phyloP scores from a whole-genome alignment of 53 echinoderm and acorn worm genomes.

The Holothuria leucospilota region DNA sequence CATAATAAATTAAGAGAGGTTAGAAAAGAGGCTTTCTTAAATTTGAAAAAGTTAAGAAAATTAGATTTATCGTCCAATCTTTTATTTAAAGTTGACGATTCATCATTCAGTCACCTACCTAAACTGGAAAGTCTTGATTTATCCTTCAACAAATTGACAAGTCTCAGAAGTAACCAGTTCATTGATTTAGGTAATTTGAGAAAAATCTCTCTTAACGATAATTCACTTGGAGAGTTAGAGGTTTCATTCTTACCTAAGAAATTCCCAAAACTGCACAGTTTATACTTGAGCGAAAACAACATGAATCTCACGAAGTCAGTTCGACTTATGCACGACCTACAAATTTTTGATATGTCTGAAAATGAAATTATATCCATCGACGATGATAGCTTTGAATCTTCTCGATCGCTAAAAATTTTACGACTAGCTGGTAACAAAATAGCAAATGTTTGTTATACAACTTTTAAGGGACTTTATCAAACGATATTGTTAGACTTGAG shows the following conservation, averaged over 20 bases:
- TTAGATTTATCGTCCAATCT: background rate
- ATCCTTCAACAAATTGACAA: constrained; percentile 1
- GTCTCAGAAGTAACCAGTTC: background rate
- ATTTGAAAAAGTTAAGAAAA: background rate
- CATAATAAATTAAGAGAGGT: background rate
- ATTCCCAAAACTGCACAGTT: background rate
- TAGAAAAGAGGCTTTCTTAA: background rate
- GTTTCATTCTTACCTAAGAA: background rate
- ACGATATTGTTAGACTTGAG: background rate
- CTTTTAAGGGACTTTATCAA: background rate
- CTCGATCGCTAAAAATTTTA: background rate
- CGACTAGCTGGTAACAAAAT: background rate
- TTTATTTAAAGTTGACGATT: background rate
- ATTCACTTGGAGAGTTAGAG: background rate
- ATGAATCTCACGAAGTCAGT: background rate
- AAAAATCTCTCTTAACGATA: background rate
- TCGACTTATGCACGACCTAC: background rate
- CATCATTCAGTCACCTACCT: background rate
- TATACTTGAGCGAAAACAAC: background rate
- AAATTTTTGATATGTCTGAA: background rate
- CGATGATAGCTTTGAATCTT: background rate
- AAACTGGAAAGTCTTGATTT: background rate
- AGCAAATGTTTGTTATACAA: background rate
- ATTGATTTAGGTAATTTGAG: background rate
- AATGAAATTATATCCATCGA: background rate